Evolutionary conservation across 2,888 invertebrate genomes (phyloP).

Genomic region (Dryadula phaetusa): DNA sequence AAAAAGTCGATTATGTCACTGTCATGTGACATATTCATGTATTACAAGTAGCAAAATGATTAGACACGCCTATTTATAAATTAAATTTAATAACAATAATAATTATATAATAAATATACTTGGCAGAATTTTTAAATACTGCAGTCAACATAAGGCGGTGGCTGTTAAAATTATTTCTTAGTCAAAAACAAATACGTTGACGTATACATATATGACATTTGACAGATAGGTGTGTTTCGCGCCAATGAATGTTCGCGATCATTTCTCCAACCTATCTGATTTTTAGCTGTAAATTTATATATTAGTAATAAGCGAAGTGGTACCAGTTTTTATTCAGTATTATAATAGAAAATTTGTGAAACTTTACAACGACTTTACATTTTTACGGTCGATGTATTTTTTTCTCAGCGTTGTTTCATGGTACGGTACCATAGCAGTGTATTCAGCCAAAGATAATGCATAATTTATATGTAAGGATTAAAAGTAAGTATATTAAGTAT

Average conservation of each 20-base stretch:
- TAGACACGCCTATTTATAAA: slow-evolving; percentile 11
- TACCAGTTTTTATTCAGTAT: slow-evolving; percentile 79
- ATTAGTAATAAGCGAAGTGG: slow-evolving; percentile 64
- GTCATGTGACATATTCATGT: slow-evolving; percentile 5
- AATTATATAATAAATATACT: slow-evolving; percentile 1
- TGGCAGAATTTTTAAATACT: neutral
- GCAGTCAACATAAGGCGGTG: neutral
- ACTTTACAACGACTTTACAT: slow-evolving; percentile 79
- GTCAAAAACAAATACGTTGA: slow-evolving; percentile 17
- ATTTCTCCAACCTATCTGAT: slow-evolving; percentile 39
- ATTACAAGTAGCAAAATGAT: neutral
- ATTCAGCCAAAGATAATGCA: slow-evolving; percentile 83
- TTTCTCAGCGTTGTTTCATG: slow-evolving; percentile 59
- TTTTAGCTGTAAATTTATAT: slow-evolving; percentile 45
- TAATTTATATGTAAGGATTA: slow-evolving; percentile 72
- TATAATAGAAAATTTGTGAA: slow-evolving; percentile 77
- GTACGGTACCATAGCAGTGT: slow-evolving; percentile 80
- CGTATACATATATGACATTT: slow-evolving; percentile 3
- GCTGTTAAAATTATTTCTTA: slow-evolving; percentile 18
- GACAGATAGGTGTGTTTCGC: slow-evolving; percentile 39
- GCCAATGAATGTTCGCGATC: slow-evolving; percentile 42
- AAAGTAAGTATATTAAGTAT: slow-evolving; percentile 41
- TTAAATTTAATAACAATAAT: slow-evolving; percentile 11
- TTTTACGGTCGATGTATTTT: slow-evolving; percentile 57
- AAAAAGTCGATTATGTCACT: slow-evolving; percentile 21